These are phyloP conservation scores for Phymanthus crucifer DNA, from an alignment of 92 coral and sea anemone genomes.

Conservation along the genomic window DNA sequence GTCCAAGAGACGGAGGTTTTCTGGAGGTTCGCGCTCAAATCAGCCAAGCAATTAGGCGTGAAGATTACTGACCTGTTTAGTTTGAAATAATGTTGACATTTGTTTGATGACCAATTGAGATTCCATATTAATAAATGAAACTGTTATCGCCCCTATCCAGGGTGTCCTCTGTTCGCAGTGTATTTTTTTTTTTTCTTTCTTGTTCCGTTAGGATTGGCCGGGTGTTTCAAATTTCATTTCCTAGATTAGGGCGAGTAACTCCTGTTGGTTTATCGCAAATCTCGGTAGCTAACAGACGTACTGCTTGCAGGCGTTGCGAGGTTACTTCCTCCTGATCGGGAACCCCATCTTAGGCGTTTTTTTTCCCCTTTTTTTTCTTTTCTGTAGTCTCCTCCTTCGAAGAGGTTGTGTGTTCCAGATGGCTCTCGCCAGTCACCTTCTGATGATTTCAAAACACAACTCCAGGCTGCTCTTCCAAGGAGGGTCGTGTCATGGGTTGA, in stretches of 20 bases:
- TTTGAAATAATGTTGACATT: too few species aligned
- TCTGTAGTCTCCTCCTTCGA: not conserved
- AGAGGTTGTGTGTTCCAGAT: not conserved
- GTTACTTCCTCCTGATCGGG: slow-evolving; percentile 5
- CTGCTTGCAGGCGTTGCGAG: slow-evolving; percentile 2
- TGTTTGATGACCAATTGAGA: too few species aligned
- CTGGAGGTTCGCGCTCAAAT: too few species aligned
- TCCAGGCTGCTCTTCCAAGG: not conserved
- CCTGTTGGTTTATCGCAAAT: not conserved
- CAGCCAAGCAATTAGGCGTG: too few species aligned
- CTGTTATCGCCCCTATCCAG: too few species aligned
- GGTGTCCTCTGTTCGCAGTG: too few species aligned
- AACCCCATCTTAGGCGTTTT: not conserved
- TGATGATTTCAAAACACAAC: not conserved
- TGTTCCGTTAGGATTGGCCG: too few species aligned
- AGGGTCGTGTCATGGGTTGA: not conserved
- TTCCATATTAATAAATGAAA: too few species aligned
- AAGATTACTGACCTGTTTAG: too few species aligned
- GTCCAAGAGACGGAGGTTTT: not conserved
- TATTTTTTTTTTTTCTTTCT: too few species aligned
- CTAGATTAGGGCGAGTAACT: slow-evolving; percentile 9
- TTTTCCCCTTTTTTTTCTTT: not conserved
- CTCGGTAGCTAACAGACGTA: not conserved
- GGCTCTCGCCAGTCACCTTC: not conserved
- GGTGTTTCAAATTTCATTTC: not conserved